Evolutionary conservation across 2,113 vertebrate genomes (phyloP).

Genomic region (Ochotona curzoniae): DNA sequence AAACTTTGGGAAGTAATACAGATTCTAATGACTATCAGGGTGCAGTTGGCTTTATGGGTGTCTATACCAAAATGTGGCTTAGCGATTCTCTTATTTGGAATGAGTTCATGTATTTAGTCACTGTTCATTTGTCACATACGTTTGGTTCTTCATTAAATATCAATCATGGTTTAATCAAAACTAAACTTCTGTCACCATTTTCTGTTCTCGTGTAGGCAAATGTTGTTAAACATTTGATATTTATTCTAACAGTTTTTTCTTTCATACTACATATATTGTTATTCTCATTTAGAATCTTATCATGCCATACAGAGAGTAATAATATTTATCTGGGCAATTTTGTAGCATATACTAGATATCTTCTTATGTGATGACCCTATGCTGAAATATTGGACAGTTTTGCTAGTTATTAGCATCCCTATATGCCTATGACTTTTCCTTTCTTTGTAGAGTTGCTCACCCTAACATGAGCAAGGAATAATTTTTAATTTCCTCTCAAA

Average conservation of each 20-base stretch:
- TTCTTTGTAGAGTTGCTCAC: neutral
- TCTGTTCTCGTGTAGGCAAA: neutral
- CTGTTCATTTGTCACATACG: neutral
- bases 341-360: neutral
- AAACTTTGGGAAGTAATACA: neutral
- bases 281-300: neutral
- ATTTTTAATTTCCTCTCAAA: neutral
- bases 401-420: neutral
- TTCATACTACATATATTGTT: neutral
- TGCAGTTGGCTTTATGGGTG: neutral
- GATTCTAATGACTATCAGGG: neutral
- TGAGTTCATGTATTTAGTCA: neutral
- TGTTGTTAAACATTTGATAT: neutral
- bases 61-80: neutral
- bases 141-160: neutral
- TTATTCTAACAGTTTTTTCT: neutral
- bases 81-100: neutral
- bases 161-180: neutral
- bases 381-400: neutral
- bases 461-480: neutral
- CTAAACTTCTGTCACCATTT: neutral
- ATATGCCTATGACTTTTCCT: neutral
- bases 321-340: neutral
- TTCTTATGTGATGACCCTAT: neutral
- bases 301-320: neutral